Evolutionary conservation across 2,888 invertebrate genomes (phyloP), one percentile per base, ranked within the genome.

Genomic region (Syrphus vitripennis): DNA sequence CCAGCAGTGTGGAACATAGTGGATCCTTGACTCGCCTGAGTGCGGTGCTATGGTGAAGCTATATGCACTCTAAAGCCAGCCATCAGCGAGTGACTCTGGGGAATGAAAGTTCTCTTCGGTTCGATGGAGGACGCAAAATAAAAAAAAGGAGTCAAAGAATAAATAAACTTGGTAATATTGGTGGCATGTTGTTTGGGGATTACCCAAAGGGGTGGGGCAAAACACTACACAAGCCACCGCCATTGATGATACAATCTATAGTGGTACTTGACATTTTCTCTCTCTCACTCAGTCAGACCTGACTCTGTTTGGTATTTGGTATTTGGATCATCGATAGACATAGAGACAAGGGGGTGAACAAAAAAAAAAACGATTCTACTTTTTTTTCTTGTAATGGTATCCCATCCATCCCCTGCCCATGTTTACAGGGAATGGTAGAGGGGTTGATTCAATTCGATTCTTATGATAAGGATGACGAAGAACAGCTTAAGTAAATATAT

Each of bases 271-370:
- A 81, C 72, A 77, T 82, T 84, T 86, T 77, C 71, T 59, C 48
- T 50, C n/a, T n/a, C n/a, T n/a, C n/a, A n/a, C n/a, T n/a, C n/a
- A n/a, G n/a, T n/a, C 29, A 29, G 31, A 19, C 34, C 19, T n/a
- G n/a, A n/a, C 26, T 70, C 37, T 55, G 55, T 71, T 76, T 79
- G 69, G 65, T 34, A 53, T 72, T 82, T 86, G 65, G 74, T 82
- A 86, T 86, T 82, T 77, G 86, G 74, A 82, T 86, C 82, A 81
- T 86, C 84, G 72, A 86, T 86, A 81, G 72, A 74, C 40, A 77
- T 26, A 72, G 50, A 78, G 74, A 63, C 67, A 21, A 34, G 50
- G 40, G 63, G 67, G 45, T 67, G 16, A 57, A 63, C 29, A 40
- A 70, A 77, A 67, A 67, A 24, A 67, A 29, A 80, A 70, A 78